A percentile compares a stretch with the other conserved stretches of the same genome.
Conservation (phyloP, 2,113 vertebrate species). For the Glaucidium brasilianum region DNA sequence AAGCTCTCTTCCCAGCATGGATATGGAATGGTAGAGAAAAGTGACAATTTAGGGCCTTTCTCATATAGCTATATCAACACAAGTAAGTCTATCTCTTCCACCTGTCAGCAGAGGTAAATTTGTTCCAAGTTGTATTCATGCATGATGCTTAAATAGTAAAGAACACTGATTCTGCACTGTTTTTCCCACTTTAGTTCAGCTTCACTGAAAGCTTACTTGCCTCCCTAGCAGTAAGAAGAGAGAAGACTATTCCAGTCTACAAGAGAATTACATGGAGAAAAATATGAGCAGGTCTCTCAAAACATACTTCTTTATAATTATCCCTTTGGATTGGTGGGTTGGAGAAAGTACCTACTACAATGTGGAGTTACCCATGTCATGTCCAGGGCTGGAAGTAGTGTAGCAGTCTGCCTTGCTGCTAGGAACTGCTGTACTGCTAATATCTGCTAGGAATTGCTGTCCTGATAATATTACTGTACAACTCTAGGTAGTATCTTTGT, state of each 20-base stretch:
- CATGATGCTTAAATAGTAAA: background rate
- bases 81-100: background rate
- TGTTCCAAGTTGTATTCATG: background rate
- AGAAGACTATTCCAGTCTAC: background rate
- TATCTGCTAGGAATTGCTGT: background rate
- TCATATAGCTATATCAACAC: conserved; percentile 11
- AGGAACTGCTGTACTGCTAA: background rate
- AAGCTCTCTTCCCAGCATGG: conserved; percentile 28
- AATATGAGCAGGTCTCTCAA: background rate
- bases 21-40: conserved; percentile 1
- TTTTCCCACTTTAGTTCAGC: background rate
- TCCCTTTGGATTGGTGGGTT: background rate
- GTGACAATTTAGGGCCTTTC: conserved; percentile 35
- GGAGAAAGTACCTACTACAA: background rate
- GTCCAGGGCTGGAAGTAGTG: background rate
- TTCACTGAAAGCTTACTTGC: background rate
- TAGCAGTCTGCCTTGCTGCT: background rate
- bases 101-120: conserved; percentile 5
- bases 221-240: background rate
- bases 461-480: background rate
- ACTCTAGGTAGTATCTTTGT: background rate
- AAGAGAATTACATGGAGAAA: background rate
- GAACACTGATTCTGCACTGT: background rate
- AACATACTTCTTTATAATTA: background rate
- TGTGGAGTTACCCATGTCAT: background rate